Evolutionary conservation across 2,797 vertebrate genomes (phyloP).

Genomic region (Malurus splendens): DNA sequence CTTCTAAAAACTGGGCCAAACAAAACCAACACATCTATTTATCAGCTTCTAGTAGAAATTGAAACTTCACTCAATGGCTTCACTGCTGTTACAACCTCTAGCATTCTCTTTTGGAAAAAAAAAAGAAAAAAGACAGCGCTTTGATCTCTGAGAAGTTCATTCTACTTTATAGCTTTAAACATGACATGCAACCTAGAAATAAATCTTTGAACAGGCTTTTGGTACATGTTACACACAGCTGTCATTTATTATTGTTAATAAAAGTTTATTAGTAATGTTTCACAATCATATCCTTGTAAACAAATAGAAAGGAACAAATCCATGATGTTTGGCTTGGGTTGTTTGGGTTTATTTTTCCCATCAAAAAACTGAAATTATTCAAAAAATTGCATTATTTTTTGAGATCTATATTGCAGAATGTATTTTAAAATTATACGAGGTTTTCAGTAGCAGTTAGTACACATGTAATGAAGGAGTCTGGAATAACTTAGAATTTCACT

Average conservation of each 20-base stretch:
- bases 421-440: background rate
- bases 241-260: slow-evolving; percentile 63
- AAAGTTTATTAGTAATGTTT: slow-evolving; percentile 48
- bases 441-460: slow-evolving; percentile 19
- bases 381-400: background rate
- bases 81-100: background rate
- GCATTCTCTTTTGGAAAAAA: background rate
- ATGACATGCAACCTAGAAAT: slow-evolving; percentile 33
- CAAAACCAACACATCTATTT: too few relatives aligned
- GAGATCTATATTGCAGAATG: background rate
- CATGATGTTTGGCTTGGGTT: slow-evolving; percentile 11
- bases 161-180: slow-evolving; percentile 27
- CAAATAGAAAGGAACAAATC: slow-evolving; percentile 33
- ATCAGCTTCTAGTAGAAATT: background rate
- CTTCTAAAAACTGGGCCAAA: too few relatives aligned
- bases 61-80: background rate
- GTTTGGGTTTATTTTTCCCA: background rate
- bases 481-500: slow-evolving; percentile 22
- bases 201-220: slow-evolving; percentile 26
- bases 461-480: background rate
- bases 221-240: slow-evolving; percentile 39
- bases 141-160: slow-evolving; percentile 39
- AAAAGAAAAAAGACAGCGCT: background rate
- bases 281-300: slow-evolving; percentile 63
- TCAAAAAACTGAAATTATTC: background rate